phyloP scores from a whole-genome alignment of 2,888 invertebrate species.

The Hemicrepidius hirtus region DNA sequence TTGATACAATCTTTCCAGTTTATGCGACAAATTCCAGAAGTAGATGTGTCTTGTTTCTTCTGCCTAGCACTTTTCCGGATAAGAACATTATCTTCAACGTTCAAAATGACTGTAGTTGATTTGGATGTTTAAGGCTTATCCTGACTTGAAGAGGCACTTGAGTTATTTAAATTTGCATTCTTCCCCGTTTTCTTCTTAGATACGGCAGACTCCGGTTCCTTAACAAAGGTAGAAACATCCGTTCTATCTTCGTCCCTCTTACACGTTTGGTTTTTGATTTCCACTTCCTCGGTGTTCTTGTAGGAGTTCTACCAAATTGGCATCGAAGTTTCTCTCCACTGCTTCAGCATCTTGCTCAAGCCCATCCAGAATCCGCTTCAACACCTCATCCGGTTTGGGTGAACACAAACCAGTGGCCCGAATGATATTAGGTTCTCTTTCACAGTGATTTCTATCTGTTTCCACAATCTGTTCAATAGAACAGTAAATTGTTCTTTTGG shows the following conservation, averaged over 20 bases:
- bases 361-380: neutral
- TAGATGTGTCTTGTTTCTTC: neutral
- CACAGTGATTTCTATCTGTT: neutral
- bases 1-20: neutral
- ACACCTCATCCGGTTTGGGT: neutral
- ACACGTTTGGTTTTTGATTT: neutral
- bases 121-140: neutral
- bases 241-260: neutral
- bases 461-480: neutral
- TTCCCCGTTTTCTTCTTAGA: neutral
- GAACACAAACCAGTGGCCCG: neutral
- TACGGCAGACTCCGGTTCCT: too few relatives aligned
- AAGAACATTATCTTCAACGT: too few relatives aligned
- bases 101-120: too few relatives aligned
- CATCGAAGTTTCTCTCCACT: neutral
- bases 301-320: neutral
- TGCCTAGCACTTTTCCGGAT: neutral
- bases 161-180: neutral
- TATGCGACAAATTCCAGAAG: neutral
- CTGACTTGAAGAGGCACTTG: neutral
- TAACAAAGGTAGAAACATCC: neutral
- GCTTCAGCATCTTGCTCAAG: too few relatives aligned
- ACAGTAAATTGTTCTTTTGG: constrained; percentile 6
- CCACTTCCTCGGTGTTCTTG: neutral
- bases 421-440: neutral